Percentiles rank a stretch among this genome's conserved stretches.
Evolutionary conservation across 1,140 invertebrate genomes (phyloP).

Genomic region (Metopolophium dirhodum): DNA sequence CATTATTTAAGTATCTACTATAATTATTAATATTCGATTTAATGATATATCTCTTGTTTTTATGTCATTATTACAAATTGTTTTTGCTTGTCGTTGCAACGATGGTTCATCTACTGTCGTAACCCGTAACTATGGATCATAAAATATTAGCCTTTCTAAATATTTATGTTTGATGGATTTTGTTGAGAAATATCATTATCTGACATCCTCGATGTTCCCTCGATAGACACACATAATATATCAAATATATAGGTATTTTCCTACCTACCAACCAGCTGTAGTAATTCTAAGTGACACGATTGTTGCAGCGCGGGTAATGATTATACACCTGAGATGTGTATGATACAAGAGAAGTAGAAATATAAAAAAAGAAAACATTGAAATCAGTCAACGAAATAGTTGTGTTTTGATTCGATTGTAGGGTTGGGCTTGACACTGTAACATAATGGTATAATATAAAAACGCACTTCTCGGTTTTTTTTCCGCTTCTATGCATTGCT

Average conservation of each 20-base stretch:
- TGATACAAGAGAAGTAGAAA: background rate
- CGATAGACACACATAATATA: background rate
- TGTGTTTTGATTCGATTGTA: background rate
- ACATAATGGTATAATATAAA: background rate
- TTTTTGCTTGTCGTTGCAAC: constrained; percentile 4
- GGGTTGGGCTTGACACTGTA: background rate
- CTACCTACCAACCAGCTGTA: background rate
- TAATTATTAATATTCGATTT: constrained; percentile 23
- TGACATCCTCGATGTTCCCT: background rate
- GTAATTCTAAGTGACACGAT: background rate
- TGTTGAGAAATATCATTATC: constrained; percentile 22
- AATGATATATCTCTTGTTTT: constrained; percentile 1
- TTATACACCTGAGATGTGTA: background rate
- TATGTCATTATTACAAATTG: background rate
- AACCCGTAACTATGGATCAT: background rate
- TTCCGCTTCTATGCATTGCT: background rate
- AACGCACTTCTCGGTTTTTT: background rate
- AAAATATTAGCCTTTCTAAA: constrained; percentile 35
- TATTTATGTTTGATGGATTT: background rate
- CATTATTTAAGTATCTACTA: background rate
- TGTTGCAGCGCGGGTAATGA: background rate
- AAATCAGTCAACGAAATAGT: constrained; percentile 5
- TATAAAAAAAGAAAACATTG: background rate
- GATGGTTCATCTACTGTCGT: background rate
- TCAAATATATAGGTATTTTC: background rate